These are phyloP conservation scores for Irena cyanogastra DNA, from an alignment of 2,113 vertebrate species.

Conservation along the genomic window DNA sequence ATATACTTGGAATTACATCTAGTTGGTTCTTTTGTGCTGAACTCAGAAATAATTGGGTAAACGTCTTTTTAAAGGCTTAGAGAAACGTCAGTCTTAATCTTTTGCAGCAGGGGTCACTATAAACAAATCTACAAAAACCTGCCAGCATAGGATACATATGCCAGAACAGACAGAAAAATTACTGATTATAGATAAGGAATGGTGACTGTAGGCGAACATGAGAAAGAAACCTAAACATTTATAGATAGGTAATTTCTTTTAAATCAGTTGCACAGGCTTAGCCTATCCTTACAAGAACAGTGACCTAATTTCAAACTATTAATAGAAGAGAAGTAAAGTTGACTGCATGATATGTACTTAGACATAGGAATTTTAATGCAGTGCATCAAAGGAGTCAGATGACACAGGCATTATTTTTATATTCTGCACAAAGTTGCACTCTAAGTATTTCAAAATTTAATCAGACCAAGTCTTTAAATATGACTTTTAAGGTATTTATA, in stretches of 20 bases:
- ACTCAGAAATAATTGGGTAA: not conserved
- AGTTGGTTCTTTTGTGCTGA: not conserved
- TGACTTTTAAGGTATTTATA: slow-evolving; percentile 14
- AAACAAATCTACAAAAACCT: slow-evolving; percentile 32
- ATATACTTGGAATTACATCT: not conserved
- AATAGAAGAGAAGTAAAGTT: slow-evolving; percentile 50
- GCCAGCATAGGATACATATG: not conserved
- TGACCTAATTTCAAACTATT: slow-evolving; percentile 54
- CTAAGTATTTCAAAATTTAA: not conserved
- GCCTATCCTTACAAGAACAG: not conserved
- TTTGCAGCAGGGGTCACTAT: slow-evolving; percentile 51
- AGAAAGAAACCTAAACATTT: not conserved
- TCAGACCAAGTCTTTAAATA: slow-evolving; percentile 11
- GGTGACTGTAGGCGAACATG: rapidly evolving
- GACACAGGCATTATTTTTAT: slow-evolving; percentile 34
- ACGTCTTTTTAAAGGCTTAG: not conserved
- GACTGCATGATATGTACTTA: slow-evolving; percentile 9
- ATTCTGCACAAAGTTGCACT: not conserved
- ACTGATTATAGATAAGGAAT: not conserved
- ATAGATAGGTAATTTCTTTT: not conserved
- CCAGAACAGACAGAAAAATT: not conserved
- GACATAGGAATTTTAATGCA: slow-evolving; percentile 40
- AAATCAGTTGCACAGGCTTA: slow-evolving; percentile 9
- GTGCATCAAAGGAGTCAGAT: slow-evolving; percentile 49
- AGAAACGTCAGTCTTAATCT: not conserved